Evolutionary conservation across 2,888 invertebrate species (phyloP), one percentile per base, ranked within the genome.

Genomic region (Chydorus sphaericus): DNA sequence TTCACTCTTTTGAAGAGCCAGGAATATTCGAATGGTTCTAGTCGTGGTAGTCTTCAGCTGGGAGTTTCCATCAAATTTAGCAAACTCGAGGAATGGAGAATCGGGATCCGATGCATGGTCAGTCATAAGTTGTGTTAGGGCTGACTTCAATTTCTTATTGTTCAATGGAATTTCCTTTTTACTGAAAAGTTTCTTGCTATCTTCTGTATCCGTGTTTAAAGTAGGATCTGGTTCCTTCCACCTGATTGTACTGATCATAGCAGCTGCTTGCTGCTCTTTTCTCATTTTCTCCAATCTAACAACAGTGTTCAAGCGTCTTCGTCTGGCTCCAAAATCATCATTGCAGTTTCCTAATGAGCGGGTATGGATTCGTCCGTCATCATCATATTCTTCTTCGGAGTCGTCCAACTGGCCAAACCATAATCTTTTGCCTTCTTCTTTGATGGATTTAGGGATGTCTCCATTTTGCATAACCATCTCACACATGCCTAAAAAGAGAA

Each of bases 381-480:
- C 75, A 29, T 68, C 65, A 23, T 48, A 48, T 61, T 83, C 86
- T 62, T 85, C 86, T 61, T 84, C 85, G 64, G 84, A 85, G 58
- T 84, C 81, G 64, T 85, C 85, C 66, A 83, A 75, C 39, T 83
- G 84, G 26, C 85, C 85, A 69, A 85, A 88, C 62, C 79, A 79
- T 57, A 81, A 75, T 63, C 80, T 77, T 60, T 72, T 72, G n/a
- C 75, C 68, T 68, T 75, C 75, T 55, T 73, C 69, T 58, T 75
- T 72, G 56, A 79, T 69, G 62, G 77, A 74, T 65, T 77, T 78
- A 23, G 85, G 82, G 63, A 85, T 76, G 70, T 86, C 81, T 68
- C 91, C 89, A 55, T 84, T 83, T 31, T 84, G 78, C 84, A 93
- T 90, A 55, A 92, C 85, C 65, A 85, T 79, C 70, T 94, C 93